Base-by-base conservation (phyloP, 2,888 invertebrate genomes). In the Brassicogethes aeneus region DNA sequence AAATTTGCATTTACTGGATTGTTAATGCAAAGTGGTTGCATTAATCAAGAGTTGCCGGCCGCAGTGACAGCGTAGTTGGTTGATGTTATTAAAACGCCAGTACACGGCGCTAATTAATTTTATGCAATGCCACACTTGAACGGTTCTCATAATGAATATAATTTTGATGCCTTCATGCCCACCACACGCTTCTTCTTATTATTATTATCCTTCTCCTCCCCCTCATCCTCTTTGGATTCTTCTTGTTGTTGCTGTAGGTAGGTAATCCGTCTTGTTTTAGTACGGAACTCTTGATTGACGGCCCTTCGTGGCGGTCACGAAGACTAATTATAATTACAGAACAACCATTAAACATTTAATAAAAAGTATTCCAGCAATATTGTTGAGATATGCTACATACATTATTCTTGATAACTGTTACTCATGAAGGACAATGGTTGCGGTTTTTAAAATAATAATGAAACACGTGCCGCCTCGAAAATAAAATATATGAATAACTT, bases 61-160 rank as follows among this genome's bases (percentile, higher is more conserved):
- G 56, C 61, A 62, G 57, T 56, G 61, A 59, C 60, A 58, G 62
- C 56, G 58, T 57, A 56, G 60, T 60, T 58, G 55, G 54, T 54
- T 60, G 57, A 59, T 59, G 64, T 65, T 64, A 66, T 64, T 65
- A 65, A 64, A 65, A 62, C 64, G 63, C 61, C 60, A 59, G 62
- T 62, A 62, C 60, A 59, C 57, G 61, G 59, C 60, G 64, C 65
- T 67, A 68, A 68, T 68, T 68, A 67, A 67, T 68, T 67, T 67
- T 66, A 66, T 67, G 66, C 68, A 66, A 66, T 64, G 62, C 61
- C 65, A 65, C 65, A 66, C 66, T 65, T 63, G 65, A 66, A 65
- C 61, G 60, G 64, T 61, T 62, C 59, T 62, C 61, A 58, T 65
- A 65, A 66, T 65, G 65, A 66, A 65, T 62, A 61, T 59, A 59